Conservation (phyloP, 1,140 invertebrate species). For the Notospermus geniculatus region DNA sequence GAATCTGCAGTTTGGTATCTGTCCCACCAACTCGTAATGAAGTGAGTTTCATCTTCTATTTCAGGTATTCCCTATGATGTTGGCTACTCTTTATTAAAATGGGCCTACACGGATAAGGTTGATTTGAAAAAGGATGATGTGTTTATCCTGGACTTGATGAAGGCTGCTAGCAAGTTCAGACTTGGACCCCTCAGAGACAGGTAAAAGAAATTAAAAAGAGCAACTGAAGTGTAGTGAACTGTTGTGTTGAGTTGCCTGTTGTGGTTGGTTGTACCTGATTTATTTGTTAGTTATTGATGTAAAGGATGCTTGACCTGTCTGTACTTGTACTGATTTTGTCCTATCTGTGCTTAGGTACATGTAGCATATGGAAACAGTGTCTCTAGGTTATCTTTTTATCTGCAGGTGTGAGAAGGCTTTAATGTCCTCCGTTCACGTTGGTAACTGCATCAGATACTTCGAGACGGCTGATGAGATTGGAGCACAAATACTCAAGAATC, state of each 20-base stretch:
- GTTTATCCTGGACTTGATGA: slow-evolving; percentile 77
- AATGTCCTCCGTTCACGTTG: slow-evolving; percentile 79
- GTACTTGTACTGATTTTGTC: too few relatives aligned
- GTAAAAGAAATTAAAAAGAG: too few relatives aligned
- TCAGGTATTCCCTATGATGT: slow-evolving; percentile 63
- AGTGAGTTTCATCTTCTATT: slow-evolving; percentile 23
- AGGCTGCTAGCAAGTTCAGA: slow-evolving; percentile 75
- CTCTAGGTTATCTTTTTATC: slow-evolving; percentile 7
- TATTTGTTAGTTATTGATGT: too few relatives aligned
- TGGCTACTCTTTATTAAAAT: slow-evolving; percentile 75
- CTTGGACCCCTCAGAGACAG: slow-evolving; percentile 62
- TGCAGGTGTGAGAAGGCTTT: slow-evolving; percentile 84
- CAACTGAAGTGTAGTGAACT: too few relatives aligned
- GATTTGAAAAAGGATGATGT: slow-evolving; percentile 69
- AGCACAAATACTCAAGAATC: slow-evolving; percentile 73
- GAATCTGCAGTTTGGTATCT: too few relatives aligned
- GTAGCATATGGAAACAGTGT: too few relatives aligned
- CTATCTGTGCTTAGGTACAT: too few relatives aligned
- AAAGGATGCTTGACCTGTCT: too few relatives aligned
- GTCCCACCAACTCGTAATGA: too few relatives aligned
- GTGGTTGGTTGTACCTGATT: too few relatives aligned
- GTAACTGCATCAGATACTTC: slow-evolving; percentile 86
- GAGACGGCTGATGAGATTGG: slow-evolving; percentile 87
- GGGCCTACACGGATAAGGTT: slow-evolving; percentile 89
- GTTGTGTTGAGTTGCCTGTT: too few relatives aligned